Percentiles rank a stretch among this genome's conserved stretches.
Evolutionary conservation across 2,888 invertebrate genomes (phyloP).

Genomic region (Xestia xanthographa): DNA sequence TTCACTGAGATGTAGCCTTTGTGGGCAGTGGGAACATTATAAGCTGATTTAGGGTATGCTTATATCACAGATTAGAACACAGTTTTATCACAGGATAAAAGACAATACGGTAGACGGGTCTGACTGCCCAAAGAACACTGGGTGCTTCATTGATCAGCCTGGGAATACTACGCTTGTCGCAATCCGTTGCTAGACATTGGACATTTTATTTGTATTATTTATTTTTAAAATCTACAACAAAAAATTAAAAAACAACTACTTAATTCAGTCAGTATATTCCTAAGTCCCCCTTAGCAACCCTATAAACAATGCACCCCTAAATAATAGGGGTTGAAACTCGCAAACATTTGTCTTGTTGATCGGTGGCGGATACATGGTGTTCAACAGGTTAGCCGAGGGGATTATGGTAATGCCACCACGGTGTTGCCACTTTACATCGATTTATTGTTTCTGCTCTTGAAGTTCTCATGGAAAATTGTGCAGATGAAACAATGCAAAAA

Average conservation of each 20-base stretch:
- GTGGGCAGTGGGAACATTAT: background rate
- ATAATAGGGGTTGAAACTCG: conserved; percentile 85
- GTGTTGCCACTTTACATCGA: conserved; percentile 21
- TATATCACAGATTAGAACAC: background rate
- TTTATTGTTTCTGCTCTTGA: conserved; percentile 11
- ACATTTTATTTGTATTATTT: too few relatives aligned
- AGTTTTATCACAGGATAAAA: background rate
- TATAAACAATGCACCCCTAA: conserved; percentile 85
- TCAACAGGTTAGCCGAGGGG: conserved; percentile 80
- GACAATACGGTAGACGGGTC: background rate
- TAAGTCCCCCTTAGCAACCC: conserved; percentile 74
- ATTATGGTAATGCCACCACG: conserved; percentile 54
- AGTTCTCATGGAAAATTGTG: background rate
- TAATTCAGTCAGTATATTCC: background rate
- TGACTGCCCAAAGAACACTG: background rate
- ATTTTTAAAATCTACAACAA: background rate
- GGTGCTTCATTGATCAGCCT: background rate
- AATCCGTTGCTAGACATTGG: background rate
- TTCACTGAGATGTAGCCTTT: background rate
- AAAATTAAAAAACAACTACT: background rate
- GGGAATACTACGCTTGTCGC: background rate
- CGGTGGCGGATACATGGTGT: conserved; percentile 56
- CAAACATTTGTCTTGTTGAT: conserved; percentile 86
- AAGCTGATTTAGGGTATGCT: background rate
- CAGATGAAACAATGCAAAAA: background rate